Evolutionary conservation across 2,888 invertebrate species (phyloP).

Genomic region (Enchytraeus crypticus): DNA sequence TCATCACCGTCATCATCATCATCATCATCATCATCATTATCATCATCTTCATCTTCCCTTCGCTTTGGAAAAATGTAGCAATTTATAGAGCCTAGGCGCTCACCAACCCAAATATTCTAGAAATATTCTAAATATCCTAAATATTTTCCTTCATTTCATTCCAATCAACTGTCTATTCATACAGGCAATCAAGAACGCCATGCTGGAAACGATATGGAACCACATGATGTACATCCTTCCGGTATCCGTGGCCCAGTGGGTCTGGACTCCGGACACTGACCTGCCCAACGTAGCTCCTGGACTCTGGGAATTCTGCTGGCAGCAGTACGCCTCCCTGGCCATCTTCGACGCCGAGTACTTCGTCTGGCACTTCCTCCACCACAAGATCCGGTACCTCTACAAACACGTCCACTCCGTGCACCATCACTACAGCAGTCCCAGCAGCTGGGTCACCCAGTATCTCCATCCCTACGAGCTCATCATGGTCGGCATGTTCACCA

Average conservation of each 20-base stretch:
- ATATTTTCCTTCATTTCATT: too few relatives aligned
- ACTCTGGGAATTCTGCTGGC: conserved; percentile 43
- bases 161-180: not conserved
- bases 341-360: conserved; percentile 51
- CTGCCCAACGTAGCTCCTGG: conserved; percentile 47
- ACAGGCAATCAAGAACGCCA: conserved; percentile 33
- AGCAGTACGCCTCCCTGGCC: conserved; percentile 42
- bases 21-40: too few relatives aligned
- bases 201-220: conserved; percentile 43
- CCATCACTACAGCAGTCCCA: conserved; percentile 50
- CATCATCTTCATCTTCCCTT: too few relatives aligned
- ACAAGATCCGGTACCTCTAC: conserved; percentile 49
- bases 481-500: conserved; percentile 49
- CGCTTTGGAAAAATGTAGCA: too few relatives aligned
- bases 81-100: too few relatives aligned
- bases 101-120: too few relatives aligned
- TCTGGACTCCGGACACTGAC: conserved; percentile 48
- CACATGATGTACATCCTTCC: conserved; percentile 48
- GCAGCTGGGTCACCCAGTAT: conserved; percentile 50
- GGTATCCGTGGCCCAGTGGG: conserved; percentile 49
- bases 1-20: too few relatives aligned
- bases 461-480: conserved; percentile 52
- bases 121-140: too few relatives aligned
- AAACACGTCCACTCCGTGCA: conserved; percentile 50
- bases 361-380: conserved; percentile 49